phyloP scores from a whole-genome alignment of 2,888 invertebrate genomes.

The Lasius platythorax region DNA sequence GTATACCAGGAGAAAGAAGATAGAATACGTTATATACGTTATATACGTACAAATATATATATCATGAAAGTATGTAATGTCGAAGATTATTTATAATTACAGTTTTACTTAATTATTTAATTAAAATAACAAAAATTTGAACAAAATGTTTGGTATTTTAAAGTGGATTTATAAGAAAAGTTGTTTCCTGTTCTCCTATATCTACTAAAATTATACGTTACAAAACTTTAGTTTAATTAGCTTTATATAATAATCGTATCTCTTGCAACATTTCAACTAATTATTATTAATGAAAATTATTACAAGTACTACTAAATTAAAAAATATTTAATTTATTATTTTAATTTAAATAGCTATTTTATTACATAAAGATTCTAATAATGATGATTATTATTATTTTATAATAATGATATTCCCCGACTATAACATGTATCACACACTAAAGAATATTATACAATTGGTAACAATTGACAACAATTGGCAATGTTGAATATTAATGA shows the following conservation, averaged over 20 bases:
- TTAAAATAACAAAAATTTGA: slow-evolving; percentile 10
- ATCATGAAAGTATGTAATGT: background rate
- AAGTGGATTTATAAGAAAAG: background rate
- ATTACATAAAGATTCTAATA: background rate
- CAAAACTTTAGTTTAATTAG: slow-evolving; percentile 6
- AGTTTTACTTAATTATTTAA: background rate
- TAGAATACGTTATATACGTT: background rate
- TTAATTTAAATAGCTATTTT: slow-evolving; percentile 7
- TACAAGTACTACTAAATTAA: background rate
- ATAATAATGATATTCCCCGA: background rate
- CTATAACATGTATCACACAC: background rate
- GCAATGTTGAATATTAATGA: background rate
- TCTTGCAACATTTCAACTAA: background rate
- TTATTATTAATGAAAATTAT: background rate
- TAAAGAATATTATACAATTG: background rate
- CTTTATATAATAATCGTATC: background rate
- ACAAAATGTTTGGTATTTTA: slow-evolving; percentile 17
- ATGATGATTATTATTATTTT: background rate
- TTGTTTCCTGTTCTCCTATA: background rate
- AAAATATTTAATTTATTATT: slow-evolving; percentile 4
- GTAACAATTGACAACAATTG: background rate
- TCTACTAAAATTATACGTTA: background rate
- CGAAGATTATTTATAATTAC: background rate
- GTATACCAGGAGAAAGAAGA: background rate
- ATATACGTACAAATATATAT: background rate